phyloP scores from a whole-genome alignment of 2,113 vertebrate genomes.

The Pomatorhinus ruficollis region DNA sequence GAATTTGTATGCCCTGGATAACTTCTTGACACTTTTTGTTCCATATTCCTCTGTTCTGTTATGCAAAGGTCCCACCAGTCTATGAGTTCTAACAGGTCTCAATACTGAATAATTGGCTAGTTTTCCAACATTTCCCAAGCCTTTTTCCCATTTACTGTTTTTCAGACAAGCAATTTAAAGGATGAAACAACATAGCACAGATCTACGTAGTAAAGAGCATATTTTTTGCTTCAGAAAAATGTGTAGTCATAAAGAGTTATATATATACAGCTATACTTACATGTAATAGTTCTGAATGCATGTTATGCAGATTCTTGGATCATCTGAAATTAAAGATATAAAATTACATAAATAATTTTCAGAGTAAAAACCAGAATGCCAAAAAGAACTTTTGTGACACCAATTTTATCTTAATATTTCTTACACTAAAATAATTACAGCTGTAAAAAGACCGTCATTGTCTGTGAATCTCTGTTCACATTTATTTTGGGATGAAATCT shows the following conservation, averaged over 20 bases:
- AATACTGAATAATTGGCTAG: rapidly evolving
- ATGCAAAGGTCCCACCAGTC: neutral
- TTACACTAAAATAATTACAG: neutral
- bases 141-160: neutral
- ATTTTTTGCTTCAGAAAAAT: slow-evolving; percentile 4
- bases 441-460: neutral
- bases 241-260: neutral
- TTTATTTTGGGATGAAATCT: neutral
- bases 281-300: slow-evolving; percentile 86
- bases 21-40: neutral
- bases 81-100: neutral
- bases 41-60: neutral
- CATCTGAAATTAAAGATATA: slow-evolving; percentile 78
- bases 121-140: neutral
- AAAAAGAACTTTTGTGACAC: neutral
- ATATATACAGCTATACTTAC: slow-evolving; percentile 82
- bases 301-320: slow-evolving; percentile 84
- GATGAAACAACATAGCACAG: neutral
- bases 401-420: neutral
- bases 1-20: neutral
- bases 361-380: neutral
- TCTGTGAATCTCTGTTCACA: neutral
- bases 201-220: neutral
- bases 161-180: neutral
- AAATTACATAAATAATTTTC: neutral